A percentile compares a stretch with the other conserved stretches of the same genome.
phyloP scores from a whole-genome alignment of 2,888 invertebrate genomes.

The Strigamia maritima region DNA sequence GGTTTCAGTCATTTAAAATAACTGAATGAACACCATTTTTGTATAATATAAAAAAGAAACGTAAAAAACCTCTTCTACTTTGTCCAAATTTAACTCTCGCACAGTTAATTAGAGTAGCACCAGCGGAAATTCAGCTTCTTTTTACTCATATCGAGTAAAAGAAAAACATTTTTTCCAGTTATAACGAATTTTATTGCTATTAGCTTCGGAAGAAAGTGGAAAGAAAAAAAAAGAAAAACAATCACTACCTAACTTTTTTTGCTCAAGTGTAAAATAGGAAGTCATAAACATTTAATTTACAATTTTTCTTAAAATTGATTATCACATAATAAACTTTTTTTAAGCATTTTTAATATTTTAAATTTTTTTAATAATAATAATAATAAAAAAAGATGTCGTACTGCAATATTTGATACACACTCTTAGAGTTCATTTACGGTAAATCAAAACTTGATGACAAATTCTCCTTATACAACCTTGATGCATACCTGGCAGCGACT shows the following conservation, averaged over 20 bases:
- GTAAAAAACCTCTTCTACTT: background rate
- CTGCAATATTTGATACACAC: constrained; percentile 30
- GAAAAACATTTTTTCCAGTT: background rate
- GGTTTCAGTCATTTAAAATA: constrained; percentile 16
- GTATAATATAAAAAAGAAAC: background rate
- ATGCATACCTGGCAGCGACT: constrained; percentile 87
- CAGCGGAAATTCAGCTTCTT: constrained; percentile 34
- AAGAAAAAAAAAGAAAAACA: background rate
- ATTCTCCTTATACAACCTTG: constrained; percentile 53
- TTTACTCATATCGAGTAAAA: background rate
- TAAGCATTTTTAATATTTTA: background rate
- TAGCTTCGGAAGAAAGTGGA: background rate
- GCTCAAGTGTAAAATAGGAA: too few relatives aligned
- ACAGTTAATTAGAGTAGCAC: background rate
- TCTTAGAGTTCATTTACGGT: constrained; percentile 28
- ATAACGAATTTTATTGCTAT: background rate
- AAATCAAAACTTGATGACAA: background rate
- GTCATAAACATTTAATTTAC: constrained; percentile 19
- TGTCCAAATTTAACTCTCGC: too few relatives aligned
- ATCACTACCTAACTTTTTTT: background rate
- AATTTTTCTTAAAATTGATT: constrained; percentile 28
- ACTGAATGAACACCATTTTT: constrained; percentile 20
- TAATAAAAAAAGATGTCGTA: background rate
- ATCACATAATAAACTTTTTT: constrained; percentile 21
- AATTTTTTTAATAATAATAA: constrained; percentile 8